These are phyloP conservation scores for Channa maculata DNA, from an alignment of 2,113 vertebrate genomes.

Conservation along the genomic window DNA sequence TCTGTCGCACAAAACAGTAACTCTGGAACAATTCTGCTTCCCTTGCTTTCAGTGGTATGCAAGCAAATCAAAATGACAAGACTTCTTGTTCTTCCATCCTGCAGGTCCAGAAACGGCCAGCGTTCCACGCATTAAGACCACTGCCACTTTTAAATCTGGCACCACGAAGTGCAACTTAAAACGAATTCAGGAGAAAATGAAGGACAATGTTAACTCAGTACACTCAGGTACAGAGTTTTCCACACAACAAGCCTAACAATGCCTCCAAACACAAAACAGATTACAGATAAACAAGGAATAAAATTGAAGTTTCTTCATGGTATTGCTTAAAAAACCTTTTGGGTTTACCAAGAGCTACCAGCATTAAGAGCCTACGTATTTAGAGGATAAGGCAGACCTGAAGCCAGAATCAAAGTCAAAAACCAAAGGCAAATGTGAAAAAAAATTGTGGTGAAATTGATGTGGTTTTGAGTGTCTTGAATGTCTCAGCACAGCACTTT, in stretches of 20 bases:
- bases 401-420: conserved; percentile 65
- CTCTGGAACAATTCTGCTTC: conserved; percentile 19
- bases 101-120: conserved; percentile 78
- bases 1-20: conserved; percentile 62
- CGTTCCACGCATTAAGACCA: conserved; percentile 88
- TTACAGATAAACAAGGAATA: conserved; percentile 35
- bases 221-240: conserved; percentile 88
- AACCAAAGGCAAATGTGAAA: conserved; percentile 73
- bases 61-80: conserved; percentile 21
- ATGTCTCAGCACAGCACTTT: conserved; percentile 70
- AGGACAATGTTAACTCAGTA: conserved; percentile 84
- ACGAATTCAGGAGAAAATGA: conserved; percentile 89
- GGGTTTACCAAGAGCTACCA: conserved; percentile 55
- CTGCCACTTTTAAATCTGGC: conserved; percentile 91
- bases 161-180: conserved; percentile 93
- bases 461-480: conserved; percentile 73
- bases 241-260: conserved; percentile 32
- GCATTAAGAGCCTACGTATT: conserved; percentile 42
- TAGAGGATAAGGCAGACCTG: conserved; percentile 66
- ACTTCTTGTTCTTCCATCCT: conserved; percentile 66
- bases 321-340: conserved; percentile 53
- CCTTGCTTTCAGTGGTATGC: conserved; percentile 38
- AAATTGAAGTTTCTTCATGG: conserved; percentile 43
- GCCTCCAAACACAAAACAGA: conserved; percentile 35
- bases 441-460: conserved; percentile 71